These are phyloP conservation scores for Ichneumoninae sp. DNA, from an alignment of 2,888 invertebrate species.

Conservation along the genomic window DNA sequence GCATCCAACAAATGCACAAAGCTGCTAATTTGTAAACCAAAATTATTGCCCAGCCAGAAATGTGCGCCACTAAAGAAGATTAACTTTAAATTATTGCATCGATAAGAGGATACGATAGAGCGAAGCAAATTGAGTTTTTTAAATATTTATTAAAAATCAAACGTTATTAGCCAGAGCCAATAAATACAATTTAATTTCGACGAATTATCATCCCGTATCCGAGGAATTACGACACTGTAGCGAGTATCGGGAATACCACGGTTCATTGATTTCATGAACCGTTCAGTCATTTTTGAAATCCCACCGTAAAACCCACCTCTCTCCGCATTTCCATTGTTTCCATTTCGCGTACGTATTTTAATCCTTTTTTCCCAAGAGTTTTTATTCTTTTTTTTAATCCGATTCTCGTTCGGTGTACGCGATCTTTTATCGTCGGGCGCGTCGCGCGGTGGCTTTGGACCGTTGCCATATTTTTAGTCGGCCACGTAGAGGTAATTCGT, in stretches of 20 bases:
- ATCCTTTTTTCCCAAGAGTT: neutral
- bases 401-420: slow-evolving; percentile 34
- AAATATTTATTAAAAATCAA: no score
- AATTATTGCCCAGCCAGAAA: neutral
- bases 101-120: neutral
- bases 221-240: neutral
- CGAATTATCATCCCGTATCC: neutral
- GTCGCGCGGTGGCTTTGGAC: slow-evolving; percentile 67
- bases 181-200: neutral
- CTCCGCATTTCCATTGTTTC: neutral
- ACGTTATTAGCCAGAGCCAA: no score
- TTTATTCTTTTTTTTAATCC: slow-evolving; percentile 15
- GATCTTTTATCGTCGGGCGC: neutral
- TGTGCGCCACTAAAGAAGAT: neutral
- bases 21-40: neutral
- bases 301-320: neutral
- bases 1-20: no score
- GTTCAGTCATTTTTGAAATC: neutral
- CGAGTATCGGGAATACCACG: neutral
- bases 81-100: neutral
- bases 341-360: neutral
- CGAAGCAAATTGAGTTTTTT: no score
- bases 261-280: neutral
- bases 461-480: slow-evolving; percentile 76
- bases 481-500: slow-evolving; percentile 69